Evolutionary conservation across 1,140 invertebrate species (phyloP), one percentile per base, ranked within the genome.

Genomic region (Drosophila sp.): DNA sequence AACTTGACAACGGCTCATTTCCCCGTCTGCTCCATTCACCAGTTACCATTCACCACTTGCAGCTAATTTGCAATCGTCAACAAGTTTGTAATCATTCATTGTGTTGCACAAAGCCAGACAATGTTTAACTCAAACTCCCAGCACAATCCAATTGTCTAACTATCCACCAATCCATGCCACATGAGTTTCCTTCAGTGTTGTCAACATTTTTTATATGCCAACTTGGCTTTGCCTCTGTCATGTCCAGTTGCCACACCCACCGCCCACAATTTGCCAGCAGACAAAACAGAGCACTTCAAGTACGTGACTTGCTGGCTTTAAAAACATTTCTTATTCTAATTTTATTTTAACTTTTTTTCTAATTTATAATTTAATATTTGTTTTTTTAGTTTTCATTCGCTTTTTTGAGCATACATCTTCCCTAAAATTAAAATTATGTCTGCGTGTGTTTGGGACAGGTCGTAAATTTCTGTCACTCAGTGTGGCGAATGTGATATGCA

Each of bases 1-100:
- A n/a, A n/a, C 71, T 53, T 57, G 61, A 48, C 41, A 61, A 62
- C 57, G 18, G 14, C 43, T 48, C 41, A 25, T 51, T 65, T n/a
- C 50, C 38, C 27, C n/a, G 8, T 7, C 9, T 27, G 1, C 7
- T n/a, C 34, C 13, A 16, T 3, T 48, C 34, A 13, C 51, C 63
- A 67, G 56, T 66, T 62, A 34, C 66, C 13, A 16, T 3, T 48
- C 34, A 13, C 51, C 63, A 67, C 62, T 66, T 62, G 40, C 66
- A 72, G 69, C 69, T 78, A 78, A 71, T 71, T 75, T 74, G 64
- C 58, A 63, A 66, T 70, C 66, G 72, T 71, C 66, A 58, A 65
- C 67, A 75, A 65, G 62, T 76, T 76, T 67, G 70, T 76, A 73
- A 76, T 76, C 74, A 76, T 76, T 76, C 74, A 73, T 67, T 32